Evolutionary conservation across 2,113 vertebrate species (phyloP), one percentile per base, ranked within the genome.

Genomic region (Cyprinodon tularosa): DNA sequence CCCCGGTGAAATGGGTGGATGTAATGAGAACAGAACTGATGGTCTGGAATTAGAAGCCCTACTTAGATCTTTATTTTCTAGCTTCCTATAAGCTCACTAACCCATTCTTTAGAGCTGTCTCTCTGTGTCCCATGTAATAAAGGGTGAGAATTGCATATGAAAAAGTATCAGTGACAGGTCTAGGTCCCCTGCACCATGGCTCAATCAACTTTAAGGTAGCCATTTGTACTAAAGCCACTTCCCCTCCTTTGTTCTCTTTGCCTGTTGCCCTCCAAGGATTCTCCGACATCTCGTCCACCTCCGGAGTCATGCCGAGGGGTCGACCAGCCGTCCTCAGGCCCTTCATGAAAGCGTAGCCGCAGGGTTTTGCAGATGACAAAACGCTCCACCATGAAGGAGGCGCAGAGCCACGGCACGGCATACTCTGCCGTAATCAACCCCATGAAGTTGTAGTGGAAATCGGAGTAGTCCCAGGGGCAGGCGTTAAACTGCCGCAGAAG

Each of bases 361-460:
- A 99, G 93, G 7, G 97, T 99, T 84, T 98, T 98, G 81, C 95
- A 95, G 90, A 99, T 99, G 72, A 99, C 96, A 74, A 98, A 87
- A 72, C 96, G 96, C 94, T 99, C 98, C 92, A 98, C 94, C 47
- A 98, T 95, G 89, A 98, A 96, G 60, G 97, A 95, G 71, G 96
- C 98, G 40, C 97, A 99, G 93, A 99, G 98, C 98, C 98, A 99
- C 11, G 97, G 98, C 88, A 99, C 94, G 0, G 97, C 97, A 5
- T 99, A 99, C 91, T 99, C 98, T 42, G 97, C 95, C 38, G 98
- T 99, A 90, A 99, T 97, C 89, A 99, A 92, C 62, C 98, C 98
- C 97, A 95, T 98, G 94, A 99, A 99, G 94, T 99, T 97, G 93
- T 98, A 99, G 91, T 95, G 96, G 86, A 99, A 99, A 87, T 96